Evolutionary conservation across 2,113 vertebrate species (phyloP).

Genomic region (Syrrhaptes paradoxus): DNA sequence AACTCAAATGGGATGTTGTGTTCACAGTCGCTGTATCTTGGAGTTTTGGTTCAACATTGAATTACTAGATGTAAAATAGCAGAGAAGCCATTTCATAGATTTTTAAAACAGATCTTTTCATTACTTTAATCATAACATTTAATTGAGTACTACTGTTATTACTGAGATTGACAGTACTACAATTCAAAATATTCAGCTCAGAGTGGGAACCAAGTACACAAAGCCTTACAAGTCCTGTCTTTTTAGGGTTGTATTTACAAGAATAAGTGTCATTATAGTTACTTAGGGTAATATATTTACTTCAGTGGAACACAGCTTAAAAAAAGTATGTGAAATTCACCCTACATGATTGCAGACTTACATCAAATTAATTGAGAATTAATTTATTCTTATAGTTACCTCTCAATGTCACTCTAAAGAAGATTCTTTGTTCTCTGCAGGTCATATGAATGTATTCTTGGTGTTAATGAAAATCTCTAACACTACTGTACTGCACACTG

Average conservation of each 20-base stretch:
- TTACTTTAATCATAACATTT: not conserved
- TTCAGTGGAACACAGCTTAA: not conserved
- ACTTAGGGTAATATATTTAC: not conserved
- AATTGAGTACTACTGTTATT: not conserved
- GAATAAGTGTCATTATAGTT: not conserved
- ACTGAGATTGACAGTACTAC: not conserved
- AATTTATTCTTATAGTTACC: not conserved
- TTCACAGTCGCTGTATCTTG: not conserved
- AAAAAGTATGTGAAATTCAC: not conserved
- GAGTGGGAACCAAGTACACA: not conserved
- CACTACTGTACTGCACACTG: not conserved
- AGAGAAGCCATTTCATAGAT: not conserved
- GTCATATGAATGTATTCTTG: not conserved
- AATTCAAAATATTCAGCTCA: not conserved
- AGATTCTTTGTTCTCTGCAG: not conserved
- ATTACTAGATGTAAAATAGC: not conserved
- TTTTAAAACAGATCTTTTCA: not conserved
- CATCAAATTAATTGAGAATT: not conserved
- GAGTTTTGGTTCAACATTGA: not conserved
- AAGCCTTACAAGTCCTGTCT: not conserved
- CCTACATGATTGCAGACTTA: not conserved
- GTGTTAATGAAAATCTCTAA: not conserved
- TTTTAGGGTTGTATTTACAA: not conserved
- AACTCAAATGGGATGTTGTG: not conserved
- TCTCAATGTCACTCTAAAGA: not conserved